Evolutionary conservation across 2,888 invertebrate species (phyloP).

Genomic region (Dioctria linearis): DNA sequence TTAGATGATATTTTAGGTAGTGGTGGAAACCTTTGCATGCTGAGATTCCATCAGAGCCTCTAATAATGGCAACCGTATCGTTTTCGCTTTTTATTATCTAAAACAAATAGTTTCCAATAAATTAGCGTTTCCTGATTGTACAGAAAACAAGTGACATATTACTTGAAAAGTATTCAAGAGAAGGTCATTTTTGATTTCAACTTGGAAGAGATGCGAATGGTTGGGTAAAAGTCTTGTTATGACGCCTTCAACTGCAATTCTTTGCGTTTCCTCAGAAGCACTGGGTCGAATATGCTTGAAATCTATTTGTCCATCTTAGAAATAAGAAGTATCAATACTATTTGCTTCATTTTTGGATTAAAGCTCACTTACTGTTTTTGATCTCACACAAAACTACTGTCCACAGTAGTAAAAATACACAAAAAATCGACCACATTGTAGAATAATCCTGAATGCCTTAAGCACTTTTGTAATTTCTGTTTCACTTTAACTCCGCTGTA

Average conservation of each 20-base stretch:
- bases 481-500: too few relatives aligned
- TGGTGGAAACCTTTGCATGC: conserved; percentile 89
- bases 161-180: conserved; percentile 55
- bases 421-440: not conserved
- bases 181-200: conserved; percentile 55
- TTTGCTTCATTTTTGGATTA: too few relatives aligned
- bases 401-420: not conserved
- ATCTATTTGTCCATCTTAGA: not conserved
- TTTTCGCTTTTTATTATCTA: conserved; percentile 53
- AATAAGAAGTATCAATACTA: too few relatives aligned
- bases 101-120: not conserved
- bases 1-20: conserved; percentile 87
- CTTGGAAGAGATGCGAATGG: conserved; percentile 60
- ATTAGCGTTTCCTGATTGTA: not conserved
- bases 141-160: not conserved
- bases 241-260: conserved; percentile 60
- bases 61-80: conserved; percentile 60
- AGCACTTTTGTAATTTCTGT: too few relatives aligned
- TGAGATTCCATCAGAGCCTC: conserved; percentile 80
- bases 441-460: too few relatives aligned
- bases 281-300: conserved; percentile 28
- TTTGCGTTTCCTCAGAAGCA: conserved; percentile 59
- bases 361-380: not conserved
- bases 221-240: conserved; percentile 62
- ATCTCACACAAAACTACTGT: conserved; percentile 16